Evolutionary conservation across 2,113 vertebrate genomes (phyloP).

Genomic region (Perccottus glenii): DNA sequence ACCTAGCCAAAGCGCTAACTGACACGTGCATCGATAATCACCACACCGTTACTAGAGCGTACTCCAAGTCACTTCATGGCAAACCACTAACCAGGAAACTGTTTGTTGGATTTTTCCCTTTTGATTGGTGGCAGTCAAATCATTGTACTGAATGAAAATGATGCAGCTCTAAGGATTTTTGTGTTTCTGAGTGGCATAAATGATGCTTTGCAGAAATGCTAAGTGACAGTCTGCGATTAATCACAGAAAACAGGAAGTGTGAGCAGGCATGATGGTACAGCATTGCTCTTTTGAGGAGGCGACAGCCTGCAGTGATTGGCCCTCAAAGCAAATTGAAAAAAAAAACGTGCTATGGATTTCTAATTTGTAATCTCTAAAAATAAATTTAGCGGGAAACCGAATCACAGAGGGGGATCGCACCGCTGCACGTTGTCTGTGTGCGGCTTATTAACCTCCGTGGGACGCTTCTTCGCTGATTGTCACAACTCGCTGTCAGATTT

Average conservation of each 20-base stretch:
- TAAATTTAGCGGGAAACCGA: conserved; percentile 24
- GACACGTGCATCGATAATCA: no score
- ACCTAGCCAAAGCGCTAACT: no score
- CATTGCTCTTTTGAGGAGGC: conserved; percentile 21
- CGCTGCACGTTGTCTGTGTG: conserved; percentile 19
- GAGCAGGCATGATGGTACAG: background rate
- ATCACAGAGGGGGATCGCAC: conserved; percentile 8
- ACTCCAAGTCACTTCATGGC: no score
- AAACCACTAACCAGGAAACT: background rate
- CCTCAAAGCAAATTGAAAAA: background rate
- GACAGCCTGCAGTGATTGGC: conserved; percentile 24
- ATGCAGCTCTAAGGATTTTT: background rate
- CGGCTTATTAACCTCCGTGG: conserved; percentile 68
- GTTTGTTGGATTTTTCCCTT: background rate
- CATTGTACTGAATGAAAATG: background rate
- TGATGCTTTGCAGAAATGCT: background rate
- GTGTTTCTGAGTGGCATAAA: background rate
- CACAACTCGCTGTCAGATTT: conserved; percentile 72
- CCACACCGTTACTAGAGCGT: no score
- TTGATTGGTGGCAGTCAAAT: background rate
- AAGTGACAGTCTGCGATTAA: conserved; percentile 28
- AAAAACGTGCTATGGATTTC: conserved; percentile 6
- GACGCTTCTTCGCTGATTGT: conserved; percentile 59
- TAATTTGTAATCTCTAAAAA: conserved; percentile 32
- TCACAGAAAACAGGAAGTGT: conserved; percentile 14